Conservation (phyloP, 2,888 invertebrate species). For the Ephialtes manifestator region DNA sequence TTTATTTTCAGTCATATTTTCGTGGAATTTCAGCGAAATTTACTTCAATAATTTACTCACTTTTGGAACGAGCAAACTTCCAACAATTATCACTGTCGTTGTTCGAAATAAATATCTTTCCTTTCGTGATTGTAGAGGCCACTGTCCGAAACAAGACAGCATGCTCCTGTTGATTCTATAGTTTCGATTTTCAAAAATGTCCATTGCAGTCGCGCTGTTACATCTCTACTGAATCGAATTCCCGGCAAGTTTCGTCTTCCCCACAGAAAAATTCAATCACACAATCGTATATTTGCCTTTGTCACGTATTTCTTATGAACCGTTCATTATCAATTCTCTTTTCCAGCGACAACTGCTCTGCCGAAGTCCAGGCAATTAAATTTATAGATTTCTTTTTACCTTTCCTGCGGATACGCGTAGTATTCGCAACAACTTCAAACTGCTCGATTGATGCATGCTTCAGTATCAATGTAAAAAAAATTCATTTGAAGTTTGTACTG, state of each 20-base stretch:
- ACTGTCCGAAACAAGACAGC: constrained; percentile 40
- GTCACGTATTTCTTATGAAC: background rate
- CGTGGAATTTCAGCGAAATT: background rate
- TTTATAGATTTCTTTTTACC: background rate
- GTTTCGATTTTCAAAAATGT: constrained; percentile 45
- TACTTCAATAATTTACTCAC: constrained; percentile 15
- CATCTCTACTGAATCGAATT: background rate
- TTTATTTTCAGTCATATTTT: background rate
- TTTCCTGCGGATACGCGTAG: background rate
- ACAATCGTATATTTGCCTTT: background rate
- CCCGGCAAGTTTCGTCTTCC: background rate
- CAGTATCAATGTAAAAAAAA: background rate
- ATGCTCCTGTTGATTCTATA: constrained; percentile 35
- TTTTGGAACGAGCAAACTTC: constrained; percentile 49
- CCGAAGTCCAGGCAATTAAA: background rate
- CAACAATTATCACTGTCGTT: constrained; percentile 23
- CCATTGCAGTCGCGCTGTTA: constrained; percentile 35
- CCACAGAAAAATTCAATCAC: background rate
- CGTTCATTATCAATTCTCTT: background rate
- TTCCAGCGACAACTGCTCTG: background rate
- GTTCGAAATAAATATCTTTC: constrained; percentile 30
- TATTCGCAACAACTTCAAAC: background rate
- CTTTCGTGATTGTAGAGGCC: constrained; percentile 45
- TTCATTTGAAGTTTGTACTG: background rate
- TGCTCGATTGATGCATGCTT: background rate